Base-by-base conservation (phyloP, 2,797 vertebrate species). In the Fratercula arctica region DNA sequence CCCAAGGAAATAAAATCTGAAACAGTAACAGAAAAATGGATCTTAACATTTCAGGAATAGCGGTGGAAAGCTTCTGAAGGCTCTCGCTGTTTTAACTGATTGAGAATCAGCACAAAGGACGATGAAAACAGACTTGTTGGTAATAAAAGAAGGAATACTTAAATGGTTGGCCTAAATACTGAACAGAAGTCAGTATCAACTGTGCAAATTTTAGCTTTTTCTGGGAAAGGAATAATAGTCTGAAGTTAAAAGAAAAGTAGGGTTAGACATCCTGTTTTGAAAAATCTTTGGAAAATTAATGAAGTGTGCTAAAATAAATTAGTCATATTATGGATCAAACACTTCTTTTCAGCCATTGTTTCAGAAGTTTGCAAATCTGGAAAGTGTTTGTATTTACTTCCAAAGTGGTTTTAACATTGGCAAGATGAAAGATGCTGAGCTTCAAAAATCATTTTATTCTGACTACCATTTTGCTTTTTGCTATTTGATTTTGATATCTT, bases 251-350 rank as follows among this genome's bases (percentile, higher is more conserved):
- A 79, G 29, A 63, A 70, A 92, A 72, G 66, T 89, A 90, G 19
- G 20, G 20, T 84, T 77, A 61, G 14, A 78, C 18, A 85, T 85
- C 46, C 24, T 35, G 59, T 67, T 91, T 78, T 50, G 51, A 87
- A 92, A 95, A 89, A 74, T 84, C 63, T 82, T 56, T 54, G 43
- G 43, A 82, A 95, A 95, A 89, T 23, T 45, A 95, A 35, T 74
- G 46, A 69, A 78, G 28, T 25, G 0, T 60, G n/a, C 45, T 90
- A 67, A 83, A 94, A 81, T 64, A 81, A 85, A 81, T 20, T 6
- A 72, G 45, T 31, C 5, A 3, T 60, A 7, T 51, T 89, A 66
- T 74, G 73, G 41, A 73, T 94, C 35, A 91, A 91, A 68, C 10
- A 15, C 19, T 88, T 91, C 13, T 35, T 93, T 95, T 93, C 64